phyloP scores from a whole-genome alignment of 30 jellyfish, hydroid and myxozoan species.

The Aurelia sp. region DNA sequence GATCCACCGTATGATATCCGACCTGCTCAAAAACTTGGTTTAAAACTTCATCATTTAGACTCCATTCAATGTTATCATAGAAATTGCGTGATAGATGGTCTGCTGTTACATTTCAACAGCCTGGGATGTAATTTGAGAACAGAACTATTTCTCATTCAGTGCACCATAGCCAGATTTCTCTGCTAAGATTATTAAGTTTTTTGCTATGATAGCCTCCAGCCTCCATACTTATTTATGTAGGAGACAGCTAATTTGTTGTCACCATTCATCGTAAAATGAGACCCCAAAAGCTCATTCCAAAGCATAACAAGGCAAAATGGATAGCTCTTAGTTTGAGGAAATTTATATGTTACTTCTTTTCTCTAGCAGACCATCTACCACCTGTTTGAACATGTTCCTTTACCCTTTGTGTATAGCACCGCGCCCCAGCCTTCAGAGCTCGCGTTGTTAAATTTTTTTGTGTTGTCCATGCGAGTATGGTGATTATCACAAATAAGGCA shows the following conservation, averaged over 20 bases:
- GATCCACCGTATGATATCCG: slow-evolving; percentile 29
- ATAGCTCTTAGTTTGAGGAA: too few species aligned
- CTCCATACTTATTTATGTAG: slow-evolving; percentile 1
- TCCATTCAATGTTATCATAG: slow-evolving; percentile 46
- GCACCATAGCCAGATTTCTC: slow-evolving; percentile 41
- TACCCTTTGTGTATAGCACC: too few species aligned
- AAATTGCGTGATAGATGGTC: slow-evolving; percentile 43
- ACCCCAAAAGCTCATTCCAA: not conserved
- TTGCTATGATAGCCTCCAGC: slow-evolving; percentile 4
- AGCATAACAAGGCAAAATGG: too few species aligned
- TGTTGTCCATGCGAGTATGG: not conserved
- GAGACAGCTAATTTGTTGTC: slow-evolving; percentile 10
- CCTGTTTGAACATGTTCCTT: too few species aligned
- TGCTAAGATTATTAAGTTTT: not conserved
- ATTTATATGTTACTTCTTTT: too few species aligned
- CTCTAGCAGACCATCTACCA: too few species aligned
- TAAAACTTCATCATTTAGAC: slow-evolving; percentile 5
- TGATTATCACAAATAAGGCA: not conserved
- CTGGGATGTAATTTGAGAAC: slow-evolving; percentile 44
- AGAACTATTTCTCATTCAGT: not conserved
- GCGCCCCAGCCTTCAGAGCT: too few species aligned
- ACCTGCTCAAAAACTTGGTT: not conserved
- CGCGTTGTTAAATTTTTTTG: too few species aligned
- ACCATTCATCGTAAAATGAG: not conserved
- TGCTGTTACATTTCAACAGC: slow-evolving; percentile 1